Percentiles rank a stretch among this genome's conserved stretches.
Conservation (phyloP, 2,888 invertebrate genomes). For the Macrosiphum euphorbiae region DNA sequence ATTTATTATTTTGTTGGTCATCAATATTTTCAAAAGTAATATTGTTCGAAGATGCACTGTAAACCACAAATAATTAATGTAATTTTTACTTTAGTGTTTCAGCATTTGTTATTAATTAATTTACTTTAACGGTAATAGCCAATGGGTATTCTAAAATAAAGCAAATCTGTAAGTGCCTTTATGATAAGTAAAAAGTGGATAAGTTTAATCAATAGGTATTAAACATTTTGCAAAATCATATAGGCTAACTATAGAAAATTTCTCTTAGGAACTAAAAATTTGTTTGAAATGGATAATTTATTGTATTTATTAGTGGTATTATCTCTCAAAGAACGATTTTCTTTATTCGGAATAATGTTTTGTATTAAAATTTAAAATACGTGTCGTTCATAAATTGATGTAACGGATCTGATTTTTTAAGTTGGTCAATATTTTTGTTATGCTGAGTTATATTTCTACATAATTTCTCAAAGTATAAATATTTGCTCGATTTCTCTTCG, state of each 20-base stretch:
- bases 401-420: neutral
- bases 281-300: neutral
- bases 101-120: neutral
- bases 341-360: neutral
- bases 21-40: neutral
- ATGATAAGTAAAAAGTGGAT: neutral
- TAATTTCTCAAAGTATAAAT: neutral
- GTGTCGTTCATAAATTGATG: neutral
- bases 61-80: neutral
- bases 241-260: neutral
- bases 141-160: neutral
- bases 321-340: neutral
- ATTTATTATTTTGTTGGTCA: neutral
- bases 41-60: neutral
- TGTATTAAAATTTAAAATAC: neutral
- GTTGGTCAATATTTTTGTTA: constrained; percentile 9
- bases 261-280: neutral
- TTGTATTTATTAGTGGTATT: neutral
- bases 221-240: neutral
- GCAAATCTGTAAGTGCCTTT: neutral
- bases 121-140: neutral
- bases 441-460: neutral
- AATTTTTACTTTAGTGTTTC: neutral
- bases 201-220: neutral
- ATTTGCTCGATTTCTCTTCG: neutral